These are phyloP conservation scores for Eufriesea mexicana DNA, from an alignment of 1,140 invertebrate species.

Conservation along the genomic window DNA sequence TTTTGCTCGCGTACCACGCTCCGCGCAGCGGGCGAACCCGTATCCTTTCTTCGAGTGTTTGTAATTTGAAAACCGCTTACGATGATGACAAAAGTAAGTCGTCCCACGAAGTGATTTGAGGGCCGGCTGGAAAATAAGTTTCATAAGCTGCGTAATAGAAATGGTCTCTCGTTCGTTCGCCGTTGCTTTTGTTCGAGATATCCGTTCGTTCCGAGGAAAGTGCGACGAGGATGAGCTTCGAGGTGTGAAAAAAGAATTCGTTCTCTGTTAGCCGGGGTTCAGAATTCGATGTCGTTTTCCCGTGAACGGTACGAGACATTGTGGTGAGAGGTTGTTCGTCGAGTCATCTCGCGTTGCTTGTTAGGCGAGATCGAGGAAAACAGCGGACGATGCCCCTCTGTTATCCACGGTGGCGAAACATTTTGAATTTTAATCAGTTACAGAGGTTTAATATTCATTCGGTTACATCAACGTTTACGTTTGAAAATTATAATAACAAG, in stretches of 20 bases:
- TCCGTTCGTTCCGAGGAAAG: neutral
- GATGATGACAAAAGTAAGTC: neutral
- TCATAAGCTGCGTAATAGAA: neutral
- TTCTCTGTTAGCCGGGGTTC: neutral
- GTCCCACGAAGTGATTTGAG: neutral
- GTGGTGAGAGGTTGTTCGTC: neutral
- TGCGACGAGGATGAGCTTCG: neutral
- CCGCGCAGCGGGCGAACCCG: neutral
- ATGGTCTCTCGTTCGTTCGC: neutral
- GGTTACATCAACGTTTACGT: neutral
- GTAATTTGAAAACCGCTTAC: constrained; percentile 8
- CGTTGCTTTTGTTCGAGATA: neutral
- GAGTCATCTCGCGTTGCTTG: neutral
- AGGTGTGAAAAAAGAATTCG: neutral
- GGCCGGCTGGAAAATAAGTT: neutral
- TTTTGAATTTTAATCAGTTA: neutral
- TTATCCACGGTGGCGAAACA: neutral
- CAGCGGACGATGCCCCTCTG: neutral
- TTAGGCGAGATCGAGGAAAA: neutral
- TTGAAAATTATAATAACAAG: neutral
- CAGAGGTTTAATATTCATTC: neutral
- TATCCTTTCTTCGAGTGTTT: constrained; percentile 20
- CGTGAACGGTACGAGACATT: too few species aligned
- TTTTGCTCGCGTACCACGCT: neutral
- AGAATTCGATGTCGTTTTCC: neutral